Evolutionary conservation across 2,113 vertebrate species (phyloP), one percentile per base, ranked within the genome.

Genomic region (Prochilodus magdalenae): DNA sequence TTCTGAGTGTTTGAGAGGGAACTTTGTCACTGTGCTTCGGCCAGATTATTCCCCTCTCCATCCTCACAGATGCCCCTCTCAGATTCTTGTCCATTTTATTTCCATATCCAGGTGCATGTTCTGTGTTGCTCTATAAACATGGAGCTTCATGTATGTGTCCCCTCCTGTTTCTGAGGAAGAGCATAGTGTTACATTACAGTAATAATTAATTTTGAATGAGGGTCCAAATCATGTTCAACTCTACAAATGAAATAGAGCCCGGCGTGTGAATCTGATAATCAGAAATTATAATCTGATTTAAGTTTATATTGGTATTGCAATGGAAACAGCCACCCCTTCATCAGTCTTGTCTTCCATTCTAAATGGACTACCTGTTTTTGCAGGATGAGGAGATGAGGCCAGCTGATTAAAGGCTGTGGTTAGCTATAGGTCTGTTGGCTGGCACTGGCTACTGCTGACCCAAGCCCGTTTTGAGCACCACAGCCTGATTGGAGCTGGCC

Each of bases 281-380:
- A 27, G n/a, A 24, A 22, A 27, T n/a, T 13, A 33, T 49, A 47
- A 44, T 82, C 18, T 59, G n/a, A n/a, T n/a, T n/a, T 11, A 27
- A 29, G 51, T 13, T 53, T 59, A 15, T 69, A 29, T n/a, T 75
- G 40, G 24, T 8, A 7, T 57, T 47, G 36, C 40, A 75, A 70
- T 57, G 49, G 11, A 81, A 66, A 53, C 22, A 20, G 71, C 33
- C 69, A 72, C 8, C 59, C 15, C 1, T 63, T 73, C 26, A 67
- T 44, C 11, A 81, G 60, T 44, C 18, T 7, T 49, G 30, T 49
- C 36, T 13, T 44, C 24, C 22, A 44, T 67, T 62, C 73, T 66
- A 60, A 76, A 30, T 59, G 65, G 80, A 60, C 60, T 55, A 67
- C 71, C 60, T 51, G 69, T 22, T 79, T 76, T 63, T 76, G 33